Conservation (phyloP, 2,888 invertebrate genomes). For the Ormyrus nitidulus region DNA sequence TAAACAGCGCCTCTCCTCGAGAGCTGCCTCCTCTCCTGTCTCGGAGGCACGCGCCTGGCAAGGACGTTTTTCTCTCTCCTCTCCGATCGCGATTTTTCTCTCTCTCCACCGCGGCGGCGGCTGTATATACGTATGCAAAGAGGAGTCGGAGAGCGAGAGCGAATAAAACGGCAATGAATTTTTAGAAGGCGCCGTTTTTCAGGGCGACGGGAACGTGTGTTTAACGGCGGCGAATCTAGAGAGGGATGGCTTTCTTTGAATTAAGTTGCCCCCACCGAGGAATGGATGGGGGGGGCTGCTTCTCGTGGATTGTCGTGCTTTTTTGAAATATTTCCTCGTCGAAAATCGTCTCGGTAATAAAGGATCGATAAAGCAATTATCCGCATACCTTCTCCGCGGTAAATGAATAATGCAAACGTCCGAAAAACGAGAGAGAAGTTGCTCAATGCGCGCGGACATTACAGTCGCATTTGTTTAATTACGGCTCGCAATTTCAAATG, state of each 20-base stretch:
- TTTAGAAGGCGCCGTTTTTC: slow-evolving; percentile 16
- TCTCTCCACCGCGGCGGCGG: not conserved
- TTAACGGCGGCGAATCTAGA: too few species aligned
- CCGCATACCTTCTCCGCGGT: too few species aligned
- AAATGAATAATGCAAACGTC: too few species aligned
- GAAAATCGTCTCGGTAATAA: too few species aligned
- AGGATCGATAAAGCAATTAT: too few species aligned
- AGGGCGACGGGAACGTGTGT: not conserved
- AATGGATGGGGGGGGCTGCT: too few species aligned
- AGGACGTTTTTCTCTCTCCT: not conserved
- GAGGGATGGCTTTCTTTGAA: too few species aligned
- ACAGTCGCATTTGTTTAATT: not conserved
- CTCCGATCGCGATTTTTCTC: not conserved
- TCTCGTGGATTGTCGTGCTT: too few species aligned
- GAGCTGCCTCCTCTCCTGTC: not conserved
- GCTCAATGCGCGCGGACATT: too few species aligned
- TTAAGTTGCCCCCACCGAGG: too few species aligned
- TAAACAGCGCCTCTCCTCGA: not conserved
- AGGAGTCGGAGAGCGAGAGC: not conserved
- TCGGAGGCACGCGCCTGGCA: not conserved
- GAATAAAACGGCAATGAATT: slow-evolving; percentile 30
- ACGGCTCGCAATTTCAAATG: not conserved
- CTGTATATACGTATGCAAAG: slow-evolving; percentile 4
- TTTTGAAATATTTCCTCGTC: too few species aligned
- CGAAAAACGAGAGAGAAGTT: too few species aligned